Percentiles rank a stretch among this genome's conserved stretches.
phyloP scores from a whole-genome alignment of 2,888 invertebrate genomes.

The Melanchra persicariae region DNA sequence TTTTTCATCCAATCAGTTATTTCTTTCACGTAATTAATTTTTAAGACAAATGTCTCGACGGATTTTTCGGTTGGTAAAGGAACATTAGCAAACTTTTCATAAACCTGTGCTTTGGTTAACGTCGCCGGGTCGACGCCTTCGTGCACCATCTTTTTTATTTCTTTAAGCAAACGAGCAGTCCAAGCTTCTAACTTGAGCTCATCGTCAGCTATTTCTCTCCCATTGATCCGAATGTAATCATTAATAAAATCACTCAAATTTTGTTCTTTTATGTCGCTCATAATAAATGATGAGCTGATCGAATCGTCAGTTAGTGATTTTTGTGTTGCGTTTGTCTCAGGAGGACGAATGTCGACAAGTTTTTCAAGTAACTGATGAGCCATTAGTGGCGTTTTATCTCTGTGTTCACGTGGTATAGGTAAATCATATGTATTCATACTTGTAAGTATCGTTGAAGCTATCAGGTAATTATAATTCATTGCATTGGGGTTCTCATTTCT shows the following conservation, averaged over 20 bases:
- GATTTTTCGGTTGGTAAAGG: conserved; percentile 70
- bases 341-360: conserved; percentile 56
- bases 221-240: conserved; percentile 73
- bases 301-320: conserved; percentile 21
- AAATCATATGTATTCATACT: conserved; percentile 63
- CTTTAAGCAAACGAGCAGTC: conserved; percentile 73
- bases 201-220: conserved; percentile 75
- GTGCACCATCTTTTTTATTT: conserved; percentile 72
- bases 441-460: conserved; percentile 68
- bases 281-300: conserved; percentile 27
- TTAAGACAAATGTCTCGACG: conserved; percentile 68
- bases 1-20: conserved; percentile 81
- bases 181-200: conserved; percentile 77
- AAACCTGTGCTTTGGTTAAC: conserved; percentile 68
- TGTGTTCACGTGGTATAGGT: conserved; percentile 67
- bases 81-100: conserved; percentile 67
- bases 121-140: conserved; percentile 62
- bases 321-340: not conserved
- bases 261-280: conserved; percentile 62
- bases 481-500: conserved; percentile 65
- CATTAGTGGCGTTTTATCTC: conserved; percentile 62
- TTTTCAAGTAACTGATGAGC: conserved; percentile 68
- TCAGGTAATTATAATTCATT: conserved; percentile 71
- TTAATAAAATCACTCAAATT: conserved; percentile 76
- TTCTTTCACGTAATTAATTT: conserved; percentile 77